Base-by-base conservation (phyloP, 2,888 invertebrate species). In the Branchipolynoe longqiensis region DNA sequence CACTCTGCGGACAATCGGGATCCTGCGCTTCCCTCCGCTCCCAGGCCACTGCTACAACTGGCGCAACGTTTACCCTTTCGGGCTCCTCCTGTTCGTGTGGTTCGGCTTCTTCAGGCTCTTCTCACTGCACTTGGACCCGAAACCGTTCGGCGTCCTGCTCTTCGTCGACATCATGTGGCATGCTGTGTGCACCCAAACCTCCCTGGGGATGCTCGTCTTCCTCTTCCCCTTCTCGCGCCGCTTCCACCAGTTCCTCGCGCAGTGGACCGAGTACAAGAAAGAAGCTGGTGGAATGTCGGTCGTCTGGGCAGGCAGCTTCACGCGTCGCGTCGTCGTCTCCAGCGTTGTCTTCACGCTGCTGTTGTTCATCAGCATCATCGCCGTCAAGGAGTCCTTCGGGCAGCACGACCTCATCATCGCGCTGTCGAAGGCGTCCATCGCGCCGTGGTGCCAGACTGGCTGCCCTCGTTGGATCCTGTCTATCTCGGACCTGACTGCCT, bases 261-360 rank as follows among this genome's bases (percentile, higher is more conserved):
- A 54, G 78, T 78, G 78, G 78, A 78, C 78, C 25, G 78, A 78
- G 54, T 78, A 78, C 48, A 78, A 78, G 78, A 78, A 78, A 33
- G 78, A 78, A 18, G 78, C 78, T 4, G 78, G 78, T 28, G 78
- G 78, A 25, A 41, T 78, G 54, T 48, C 78, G 12, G 54, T 78
- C n/a, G 41, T 48, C 78, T 78, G 78, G 78, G 48, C 48, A 8
- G 25, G 48, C 78, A 41, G 78, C 54, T 78, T 78, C 28, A 41
- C 48, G 54, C 25, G 54, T 12, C 41, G 48, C 18, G 78, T 78
- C 18, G 78, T 78, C 78, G 48, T 78, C 3, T 78, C 48, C 54
- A 78, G 78, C 78, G 78, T 78, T 25, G 48, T 78, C n/a, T 78
- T 78, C 54, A 78, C 78, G 28, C 41, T 78, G 25, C 22, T 78